Evolutionary conservation across 2,113 vertebrate genomes (phyloP).

Genomic region (Nibea coibor): DNA sequence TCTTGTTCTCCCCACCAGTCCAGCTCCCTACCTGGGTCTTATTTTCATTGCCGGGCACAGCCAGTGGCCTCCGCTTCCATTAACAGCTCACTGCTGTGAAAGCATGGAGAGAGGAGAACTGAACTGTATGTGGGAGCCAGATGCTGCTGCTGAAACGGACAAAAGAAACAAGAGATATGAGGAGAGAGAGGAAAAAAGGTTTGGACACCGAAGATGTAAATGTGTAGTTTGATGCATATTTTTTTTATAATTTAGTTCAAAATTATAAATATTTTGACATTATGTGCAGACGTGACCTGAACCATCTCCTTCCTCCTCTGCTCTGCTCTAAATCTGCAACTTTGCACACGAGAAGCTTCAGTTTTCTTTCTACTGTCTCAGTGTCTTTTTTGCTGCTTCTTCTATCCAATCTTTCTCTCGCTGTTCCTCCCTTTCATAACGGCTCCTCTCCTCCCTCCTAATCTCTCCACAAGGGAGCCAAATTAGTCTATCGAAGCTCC

Average conservation of each 20-base stretch:
- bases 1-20: conserved; percentile 26
- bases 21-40: conserved; percentile 47
- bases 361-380: background rate
- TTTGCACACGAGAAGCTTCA: conserved; percentile 7
- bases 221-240: background rate
- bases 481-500: conserved; percentile 33
- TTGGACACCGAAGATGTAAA: background rate
- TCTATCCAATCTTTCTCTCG: background rate
- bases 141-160: background rate
- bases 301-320: background rate
- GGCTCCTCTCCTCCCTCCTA: conserved; percentile 2
- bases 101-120: conserved; percentile 32
- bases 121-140: background rate
- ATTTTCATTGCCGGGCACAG: conserved; percentile 48
- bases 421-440: background rate
- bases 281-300: background rate
- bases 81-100: conserved; percentile 59
- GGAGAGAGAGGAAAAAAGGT: background rate
- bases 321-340: background rate
- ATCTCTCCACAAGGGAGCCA: conserved; percentile 33
- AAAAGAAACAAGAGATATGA: background rate
- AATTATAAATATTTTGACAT: background rate
- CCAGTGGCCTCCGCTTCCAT: conserved; percentile 48
- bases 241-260: background rate
- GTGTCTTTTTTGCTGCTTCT: no score